Evolutionary conservation across 2,113 vertebrate species (phyloP).

Genomic region (Actenoides hombroni): DNA sequence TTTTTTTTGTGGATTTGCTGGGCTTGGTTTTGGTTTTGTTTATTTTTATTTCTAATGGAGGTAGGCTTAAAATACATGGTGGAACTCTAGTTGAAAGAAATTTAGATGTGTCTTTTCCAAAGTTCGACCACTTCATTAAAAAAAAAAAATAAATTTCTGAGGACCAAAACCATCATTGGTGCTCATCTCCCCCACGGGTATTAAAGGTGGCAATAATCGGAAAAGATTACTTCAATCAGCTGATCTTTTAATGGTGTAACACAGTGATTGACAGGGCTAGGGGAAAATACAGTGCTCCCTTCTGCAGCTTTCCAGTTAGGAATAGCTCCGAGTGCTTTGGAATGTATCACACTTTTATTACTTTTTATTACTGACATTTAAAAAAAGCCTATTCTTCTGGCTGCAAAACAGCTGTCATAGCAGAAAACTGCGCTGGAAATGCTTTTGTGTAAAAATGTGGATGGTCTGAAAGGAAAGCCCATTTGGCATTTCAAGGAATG

Average conservation of each 20-base stretch:
- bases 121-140: neutral
- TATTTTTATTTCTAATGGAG: neutral
- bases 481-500: constrained; percentile 16
- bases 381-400: neutral
- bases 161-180: rapidly evolving
- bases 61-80: neutral
- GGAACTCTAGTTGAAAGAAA: too few relatives aligned
- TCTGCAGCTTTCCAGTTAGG: neutral
- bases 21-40: neutral
- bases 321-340: neutral
- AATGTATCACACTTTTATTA: neutral
- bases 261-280: neutral
- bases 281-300: neutral
- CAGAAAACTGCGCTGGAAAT: neutral
- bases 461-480: neutral
- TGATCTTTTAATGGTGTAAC: neutral
- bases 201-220: neutral
- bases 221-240: neutral
- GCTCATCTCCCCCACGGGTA: too few relatives aligned
- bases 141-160: neutral
- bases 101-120: rapidly evolving
- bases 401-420: constrained; percentile 11
- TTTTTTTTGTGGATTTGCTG: neutral
- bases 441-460: constrained; percentile 2
- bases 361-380: neutral